Conservation (phyloP, 2,888 invertebrate genomes). For the Linhomoeus sp. region DNA sequence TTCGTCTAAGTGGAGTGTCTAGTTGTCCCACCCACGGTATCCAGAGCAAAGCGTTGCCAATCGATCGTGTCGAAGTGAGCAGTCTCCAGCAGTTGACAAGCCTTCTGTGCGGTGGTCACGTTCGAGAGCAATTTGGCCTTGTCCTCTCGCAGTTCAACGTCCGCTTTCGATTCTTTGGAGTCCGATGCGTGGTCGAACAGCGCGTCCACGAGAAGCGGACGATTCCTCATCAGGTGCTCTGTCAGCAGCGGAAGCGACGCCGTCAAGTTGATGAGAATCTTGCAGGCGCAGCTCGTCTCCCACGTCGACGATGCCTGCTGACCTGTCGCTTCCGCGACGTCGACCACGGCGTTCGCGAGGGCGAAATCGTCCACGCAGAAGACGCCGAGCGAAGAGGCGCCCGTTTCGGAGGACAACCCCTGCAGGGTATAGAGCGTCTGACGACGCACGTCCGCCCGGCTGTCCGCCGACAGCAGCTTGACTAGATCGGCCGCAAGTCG, state of each 20-base stretch:
- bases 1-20: too few species aligned
- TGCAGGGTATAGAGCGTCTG: too few species aligned
- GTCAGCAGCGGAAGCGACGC: not conserved
- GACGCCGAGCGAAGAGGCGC: not conserved
- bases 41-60: not conserved
- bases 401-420: too few species aligned
- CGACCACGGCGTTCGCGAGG: not conserved
- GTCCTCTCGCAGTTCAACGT: not conserved
- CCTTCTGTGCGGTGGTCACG: not conserved
- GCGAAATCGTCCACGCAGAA: not conserved
- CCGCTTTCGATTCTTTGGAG: too few species aligned
- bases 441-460: too few species aligned
- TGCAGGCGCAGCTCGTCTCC: not conserved
- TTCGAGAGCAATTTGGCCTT: slow-evolving; percentile 1
- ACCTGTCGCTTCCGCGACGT: not conserved
- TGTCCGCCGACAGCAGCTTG: too few species aligned
- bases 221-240: not conserved
- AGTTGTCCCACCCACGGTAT: not conserved
- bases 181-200: not conserved
- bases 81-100: not conserved
- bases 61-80: not conserved
- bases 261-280: not conserved
- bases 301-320: too few species aligned
- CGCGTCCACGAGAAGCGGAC: not conserved
- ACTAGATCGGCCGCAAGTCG: too few species aligned